Conservation (phyloP, 2,888 invertebrate species). For the Trichogramma dendrolimi region DNA sequence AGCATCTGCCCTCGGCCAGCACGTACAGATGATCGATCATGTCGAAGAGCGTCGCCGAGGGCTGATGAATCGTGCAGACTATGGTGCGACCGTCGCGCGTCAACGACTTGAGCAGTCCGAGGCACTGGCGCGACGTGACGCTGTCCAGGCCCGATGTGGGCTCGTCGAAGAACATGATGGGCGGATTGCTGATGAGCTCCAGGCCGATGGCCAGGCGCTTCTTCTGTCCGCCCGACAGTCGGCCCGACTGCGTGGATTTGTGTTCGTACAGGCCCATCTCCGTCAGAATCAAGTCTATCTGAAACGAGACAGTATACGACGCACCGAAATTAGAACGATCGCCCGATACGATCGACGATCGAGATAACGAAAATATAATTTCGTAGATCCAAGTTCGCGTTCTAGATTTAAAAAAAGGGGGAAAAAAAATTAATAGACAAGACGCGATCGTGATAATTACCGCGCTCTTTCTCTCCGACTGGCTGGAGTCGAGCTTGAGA, state of each 20-base stretch:
- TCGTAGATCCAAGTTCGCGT: too few species aligned
- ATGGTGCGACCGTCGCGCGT: constrained; percentile 81
- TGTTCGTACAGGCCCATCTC: constrained; percentile 69
- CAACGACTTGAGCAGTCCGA: constrained; percentile 73
- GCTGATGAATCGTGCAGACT: constrained; percentile 87
- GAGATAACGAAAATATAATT: background rate
- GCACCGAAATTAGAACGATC: background rate
- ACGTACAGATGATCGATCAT: constrained; percentile 88
- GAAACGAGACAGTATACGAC: constrained; percentile 37
- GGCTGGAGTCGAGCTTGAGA: constrained; percentile 62
- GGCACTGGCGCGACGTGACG: constrained; percentile 77
- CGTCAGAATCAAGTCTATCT: constrained; percentile 77
- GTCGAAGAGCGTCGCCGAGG: constrained; percentile 78
- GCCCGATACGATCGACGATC: too few species aligned
- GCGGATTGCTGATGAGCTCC: constrained; percentile 87
- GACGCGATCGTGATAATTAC: too few species aligned
- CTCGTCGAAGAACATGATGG: constrained; percentile 90
- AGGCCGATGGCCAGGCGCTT: constrained; percentile 86
- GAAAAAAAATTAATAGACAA: too few species aligned
- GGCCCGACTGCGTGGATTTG: constrained; percentile 64
- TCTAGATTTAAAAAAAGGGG: background rate
- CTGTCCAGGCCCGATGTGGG: constrained; percentile 89
- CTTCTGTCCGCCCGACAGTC: constrained; percentile 83
- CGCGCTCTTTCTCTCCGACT: too few species aligned
- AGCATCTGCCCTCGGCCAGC: constrained; percentile 73